Evolutionary conservation across 1,140 invertebrate genomes (phyloP).

Genomic region (Nomia melanderi): DNA sequence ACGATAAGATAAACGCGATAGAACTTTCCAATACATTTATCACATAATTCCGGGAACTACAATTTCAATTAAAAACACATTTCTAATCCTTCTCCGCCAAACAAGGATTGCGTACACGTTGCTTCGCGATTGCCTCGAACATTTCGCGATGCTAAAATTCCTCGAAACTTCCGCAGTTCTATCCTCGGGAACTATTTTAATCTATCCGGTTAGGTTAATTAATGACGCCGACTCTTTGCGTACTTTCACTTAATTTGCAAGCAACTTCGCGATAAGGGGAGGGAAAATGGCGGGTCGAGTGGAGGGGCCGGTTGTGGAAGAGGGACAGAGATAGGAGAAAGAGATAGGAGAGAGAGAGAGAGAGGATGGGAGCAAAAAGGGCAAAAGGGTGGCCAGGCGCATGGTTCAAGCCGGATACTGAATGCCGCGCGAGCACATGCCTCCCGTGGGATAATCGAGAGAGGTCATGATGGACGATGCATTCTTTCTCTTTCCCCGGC

Average conservation of each 20-base stretch:
- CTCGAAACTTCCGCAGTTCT: conserved; percentile 27
- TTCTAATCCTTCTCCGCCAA: not conserved
- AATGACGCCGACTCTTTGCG: conserved; percentile 32
- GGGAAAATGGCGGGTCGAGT: not conserved
- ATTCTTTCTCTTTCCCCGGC: conserved; percentile 47
- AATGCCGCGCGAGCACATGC: conserved; percentile 35
- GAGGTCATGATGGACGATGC: conserved; percentile 63
- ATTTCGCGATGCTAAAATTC: not conserved
- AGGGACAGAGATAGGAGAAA: no score
- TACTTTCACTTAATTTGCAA: conserved; percentile 33
- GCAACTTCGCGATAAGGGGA: not conserved
- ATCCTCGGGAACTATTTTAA: conserved; percentile 44
- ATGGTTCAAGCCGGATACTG: conserved; percentile 42
- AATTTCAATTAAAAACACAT: not conserved
- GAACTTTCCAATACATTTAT: no score
- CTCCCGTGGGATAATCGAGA: conserved; percentile 65
- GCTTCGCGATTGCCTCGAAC: not conserved
- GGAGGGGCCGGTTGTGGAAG: not conserved
- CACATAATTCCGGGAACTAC: no score
- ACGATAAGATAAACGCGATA: no score
- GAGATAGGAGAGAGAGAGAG: not conserved
- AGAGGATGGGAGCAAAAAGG: not conserved
- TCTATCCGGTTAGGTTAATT: conserved; percentile 47
- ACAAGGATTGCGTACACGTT: not conserved
- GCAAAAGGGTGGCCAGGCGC: not conserved